These are phyloP conservation scores for Spea bombifrons DNA, from an alignment of 2,113 vertebrate species.

Conservation along the genomic window DNA sequence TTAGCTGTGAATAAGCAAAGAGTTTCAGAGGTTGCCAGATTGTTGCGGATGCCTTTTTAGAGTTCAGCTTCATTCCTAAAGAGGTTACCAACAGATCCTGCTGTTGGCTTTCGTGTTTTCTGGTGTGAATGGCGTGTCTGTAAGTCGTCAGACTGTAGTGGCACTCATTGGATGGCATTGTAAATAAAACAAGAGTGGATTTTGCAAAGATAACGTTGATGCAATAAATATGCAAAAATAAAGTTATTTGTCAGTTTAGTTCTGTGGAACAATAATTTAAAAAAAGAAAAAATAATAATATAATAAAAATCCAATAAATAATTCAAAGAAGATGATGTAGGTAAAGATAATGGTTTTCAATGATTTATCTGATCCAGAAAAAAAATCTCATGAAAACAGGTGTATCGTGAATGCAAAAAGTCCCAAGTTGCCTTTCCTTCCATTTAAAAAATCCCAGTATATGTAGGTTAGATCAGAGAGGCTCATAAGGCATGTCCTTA, in stretches of 20 bases:
- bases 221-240: slow-evolving; percentile 8
- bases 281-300: background rate
- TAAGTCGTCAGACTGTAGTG: slow-evolving; percentile 72
- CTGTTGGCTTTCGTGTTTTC: slow-evolving; percentile 82
- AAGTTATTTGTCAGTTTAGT: background rate
- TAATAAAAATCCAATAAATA: background rate
- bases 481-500: slow-evolving; percentile 52
- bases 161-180: slow-evolving; percentile 90
- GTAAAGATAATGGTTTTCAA: background rate
- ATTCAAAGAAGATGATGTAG: background rate
- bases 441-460: slow-evolving; percentile 32
- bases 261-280: background rate
- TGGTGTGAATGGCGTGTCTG: slow-evolving; percentile 75
- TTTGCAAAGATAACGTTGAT: slow-evolving; percentile 46
- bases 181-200: slow-evolving; percentile 8
- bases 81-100: slow-evolving; percentile 88
- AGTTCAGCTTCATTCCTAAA: slow-evolving; percentile 89
- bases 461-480: slow-evolving; percentile 14
- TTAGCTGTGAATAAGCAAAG: slow-evolving; percentile 99
- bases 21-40: slow-evolving; percentile 97
- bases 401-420: background rate
- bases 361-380: slow-evolving; percentile 7
- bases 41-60: slow-evolving; percentile 85
- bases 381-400: background rate
- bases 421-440: background rate